These are phyloP conservation scores for Protaetia brevitarsis DNA, from an alignment of 1,140 invertebrate species.

Conservation along the genomic window DNA sequence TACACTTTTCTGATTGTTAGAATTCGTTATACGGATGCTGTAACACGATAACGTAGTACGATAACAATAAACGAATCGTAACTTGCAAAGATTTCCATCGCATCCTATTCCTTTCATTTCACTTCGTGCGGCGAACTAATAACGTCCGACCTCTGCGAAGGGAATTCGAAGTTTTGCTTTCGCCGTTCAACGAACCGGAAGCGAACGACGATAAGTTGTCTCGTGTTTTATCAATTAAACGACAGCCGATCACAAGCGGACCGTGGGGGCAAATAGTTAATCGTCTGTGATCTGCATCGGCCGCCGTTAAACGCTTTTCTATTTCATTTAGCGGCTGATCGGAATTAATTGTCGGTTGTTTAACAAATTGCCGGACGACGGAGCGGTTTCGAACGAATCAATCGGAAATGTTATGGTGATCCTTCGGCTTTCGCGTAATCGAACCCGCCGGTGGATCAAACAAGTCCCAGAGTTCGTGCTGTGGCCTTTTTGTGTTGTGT, in stretches of 20 bases:
- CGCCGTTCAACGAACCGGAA: not conserved
- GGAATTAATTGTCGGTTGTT: slow-evolving; percentile 18
- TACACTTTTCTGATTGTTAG: too few relatives aligned
- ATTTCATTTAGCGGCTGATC: slow-evolving; percentile 17
- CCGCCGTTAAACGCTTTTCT: slow-evolving; percentile 14
- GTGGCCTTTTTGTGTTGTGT: too few relatives aligned
- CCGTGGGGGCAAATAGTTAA: not conserved
- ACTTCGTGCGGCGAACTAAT: not conserved
- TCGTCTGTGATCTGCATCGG: slow-evolving; percentile 3
- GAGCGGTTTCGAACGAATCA: slow-evolving; percentile 10
- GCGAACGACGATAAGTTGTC: not conserved
- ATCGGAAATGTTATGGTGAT: not conserved
- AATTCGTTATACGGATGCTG: too few relatives aligned
- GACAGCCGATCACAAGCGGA: slow-evolving; percentile 12
- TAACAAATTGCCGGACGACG: slow-evolving; percentile 17
- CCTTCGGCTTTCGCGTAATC: slow-evolving; percentile 8
- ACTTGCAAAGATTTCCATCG: too few relatives aligned
- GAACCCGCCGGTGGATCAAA: not conserved
- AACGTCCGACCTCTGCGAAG: not conserved
- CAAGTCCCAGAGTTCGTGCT: too few relatives aligned
- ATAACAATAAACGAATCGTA: too few relatives aligned
- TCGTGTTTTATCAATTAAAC: slow-evolving; percentile 5
- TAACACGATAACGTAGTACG: too few relatives aligned
- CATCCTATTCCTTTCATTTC: too few relatives aligned
- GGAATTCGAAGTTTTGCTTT: not conserved